These are phyloP conservation scores for Gobio gobio DNA, from an alignment of 2,113 vertebrate genomes.

Conservation along the genomic window DNA sequence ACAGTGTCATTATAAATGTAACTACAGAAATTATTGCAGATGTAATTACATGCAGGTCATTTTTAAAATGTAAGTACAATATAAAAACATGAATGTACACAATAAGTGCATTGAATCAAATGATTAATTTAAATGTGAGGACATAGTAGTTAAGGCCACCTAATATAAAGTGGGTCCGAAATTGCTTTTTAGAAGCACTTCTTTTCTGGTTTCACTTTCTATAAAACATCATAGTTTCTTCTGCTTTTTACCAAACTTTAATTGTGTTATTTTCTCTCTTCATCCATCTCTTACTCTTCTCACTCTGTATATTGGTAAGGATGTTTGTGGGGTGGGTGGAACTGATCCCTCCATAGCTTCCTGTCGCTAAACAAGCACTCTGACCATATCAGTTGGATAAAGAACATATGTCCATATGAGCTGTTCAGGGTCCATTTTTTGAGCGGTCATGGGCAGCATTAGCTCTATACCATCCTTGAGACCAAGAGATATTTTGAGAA, in stretches of 20 bases:
- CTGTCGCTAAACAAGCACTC: slow-evolving; percentile 8
- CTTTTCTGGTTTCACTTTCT: background rate
- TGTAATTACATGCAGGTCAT: no score
- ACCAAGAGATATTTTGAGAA: background rate
- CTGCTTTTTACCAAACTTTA: background rate
- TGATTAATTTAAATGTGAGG: no score
- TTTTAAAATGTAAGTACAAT: no score
- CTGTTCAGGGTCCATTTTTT: background rate
- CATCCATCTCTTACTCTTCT: background rate
- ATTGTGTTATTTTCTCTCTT: background rate
- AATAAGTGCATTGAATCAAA: no score
- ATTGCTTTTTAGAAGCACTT: background rate
- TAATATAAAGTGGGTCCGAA: background rate
- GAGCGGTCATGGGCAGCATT: background rate
- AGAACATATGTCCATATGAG: background rate
- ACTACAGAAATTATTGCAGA: no score
- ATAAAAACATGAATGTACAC: no score
- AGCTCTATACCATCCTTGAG: background rate
- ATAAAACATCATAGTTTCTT: background rate
- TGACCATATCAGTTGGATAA: background rate
- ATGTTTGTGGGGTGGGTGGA: background rate
- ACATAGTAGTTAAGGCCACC: no score
- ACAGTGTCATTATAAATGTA: no score
- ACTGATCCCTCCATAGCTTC: background rate
- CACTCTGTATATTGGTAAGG: background rate